phyloP scores from a whole-genome alignment of 2,888 invertebrate species.

The Opisthograptis luteolata region DNA sequence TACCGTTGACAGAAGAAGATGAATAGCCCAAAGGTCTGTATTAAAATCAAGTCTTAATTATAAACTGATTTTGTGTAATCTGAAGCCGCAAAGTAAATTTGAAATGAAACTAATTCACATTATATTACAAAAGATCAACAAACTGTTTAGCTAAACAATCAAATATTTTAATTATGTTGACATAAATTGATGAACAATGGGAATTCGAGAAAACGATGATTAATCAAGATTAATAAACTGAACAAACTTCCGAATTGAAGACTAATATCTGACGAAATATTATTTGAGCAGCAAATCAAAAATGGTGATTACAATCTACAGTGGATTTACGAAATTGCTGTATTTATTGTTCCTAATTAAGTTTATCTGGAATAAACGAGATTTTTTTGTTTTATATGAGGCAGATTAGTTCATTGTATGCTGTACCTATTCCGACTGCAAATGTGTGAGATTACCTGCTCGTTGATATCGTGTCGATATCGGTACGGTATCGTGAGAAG shows the following conservation, averaged over 20 bases:
- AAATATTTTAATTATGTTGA: conserved; percentile 19
- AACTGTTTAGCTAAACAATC: conserved; percentile 8
- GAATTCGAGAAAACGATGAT: background rate
- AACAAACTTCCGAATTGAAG: background rate
- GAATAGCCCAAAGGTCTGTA: conserved; percentile 5
- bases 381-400: no score
- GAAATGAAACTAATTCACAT: conserved; percentile 16
- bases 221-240: conserved; percentile 18
- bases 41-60: conserved; percentile 2
- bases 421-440: no score
- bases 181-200: conserved; percentile 16
- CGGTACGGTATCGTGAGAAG: no score
- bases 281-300: conserved; percentile 1
- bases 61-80: conserved; percentile 12
- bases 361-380: no score
- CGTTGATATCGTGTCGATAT: no score
- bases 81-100: conserved; percentile 7
- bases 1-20: conserved; percentile 21
- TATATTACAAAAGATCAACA: conserved; percentile 14
- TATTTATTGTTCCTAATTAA: background rate
- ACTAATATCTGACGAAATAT: background rate
- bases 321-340: background rate
- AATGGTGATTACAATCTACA: background rate
- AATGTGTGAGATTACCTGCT: no score
- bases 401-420: no score